Percentiles rank a stretch among this genome's conserved stretches.
phyloP scores from a whole-genome alignment of 2,797 vertebrate genomes.

The Sciurus carolinensis region DNA sequence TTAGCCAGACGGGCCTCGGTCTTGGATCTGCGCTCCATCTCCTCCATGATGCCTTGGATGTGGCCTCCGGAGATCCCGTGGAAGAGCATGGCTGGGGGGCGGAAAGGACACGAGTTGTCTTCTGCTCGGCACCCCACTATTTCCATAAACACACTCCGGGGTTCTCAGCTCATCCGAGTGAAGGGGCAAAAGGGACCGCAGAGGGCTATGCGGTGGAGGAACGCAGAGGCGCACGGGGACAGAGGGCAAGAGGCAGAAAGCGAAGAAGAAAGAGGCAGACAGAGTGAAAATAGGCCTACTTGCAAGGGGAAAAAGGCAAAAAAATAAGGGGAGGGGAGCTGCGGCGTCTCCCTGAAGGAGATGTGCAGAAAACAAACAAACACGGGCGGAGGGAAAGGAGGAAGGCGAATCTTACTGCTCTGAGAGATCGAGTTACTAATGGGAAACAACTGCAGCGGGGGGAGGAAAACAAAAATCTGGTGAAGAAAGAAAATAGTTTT shows the following conservation, averaged over 20 bases:
- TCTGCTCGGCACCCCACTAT: conserved; percentile 98
- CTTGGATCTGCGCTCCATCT: conserved; percentile 99
- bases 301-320: conserved; percentile 71
- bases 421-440: conserved; percentile 84
- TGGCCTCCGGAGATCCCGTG: conserved; percentile 99
- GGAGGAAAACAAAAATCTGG: conserved; percentile 86
- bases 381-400: conserved; percentile 6
- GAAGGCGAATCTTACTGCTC: conserved; percentile 79
- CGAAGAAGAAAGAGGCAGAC: conserved; percentile 57
- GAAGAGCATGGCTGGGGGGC: conserved; percentile 99
- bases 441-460: conserved; percentile 81
- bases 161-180: conserved; percentile 94
- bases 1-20: conserved; percentile 96
- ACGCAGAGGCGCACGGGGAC: conserved; percentile 75
- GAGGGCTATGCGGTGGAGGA: conserved; percentile 84
- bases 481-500: conserved; percentile 89
- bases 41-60: conserved; percentile 99
- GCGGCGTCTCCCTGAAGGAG: conserved; percentile 80
- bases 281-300: neutral
- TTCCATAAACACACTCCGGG: conserved; percentile 96
- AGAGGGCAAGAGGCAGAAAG: conserved; percentile 78
- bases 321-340: conserved; percentile 68
- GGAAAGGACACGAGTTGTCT: conserved; percentile 98
- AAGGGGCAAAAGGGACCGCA: conserved; percentile 80
- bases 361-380: conserved; percentile 70